These are phyloP conservation scores for Macrosteles quadrilineatus DNA, from an alignment of 1,140 invertebrate genomes.

Conservation along the genomic window DNA sequence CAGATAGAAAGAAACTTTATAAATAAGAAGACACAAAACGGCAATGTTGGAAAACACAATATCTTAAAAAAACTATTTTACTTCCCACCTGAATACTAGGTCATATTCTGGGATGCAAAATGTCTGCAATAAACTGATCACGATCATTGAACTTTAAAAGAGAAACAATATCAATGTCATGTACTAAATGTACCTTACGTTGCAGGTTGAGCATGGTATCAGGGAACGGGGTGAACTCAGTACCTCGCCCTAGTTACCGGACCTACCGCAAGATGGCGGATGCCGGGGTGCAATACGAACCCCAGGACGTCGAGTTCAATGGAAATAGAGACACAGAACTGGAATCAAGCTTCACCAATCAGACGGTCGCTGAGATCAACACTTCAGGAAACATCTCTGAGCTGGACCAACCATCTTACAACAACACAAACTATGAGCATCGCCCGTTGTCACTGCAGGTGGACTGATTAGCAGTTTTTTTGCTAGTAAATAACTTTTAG, in stretches of 20 bases:
- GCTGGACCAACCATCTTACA: background rate
- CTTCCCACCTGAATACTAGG: no score
- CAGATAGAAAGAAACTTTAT: no score
- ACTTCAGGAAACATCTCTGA: background rate
- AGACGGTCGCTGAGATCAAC: slow-evolving; percentile 2
- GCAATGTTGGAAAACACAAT: no score
- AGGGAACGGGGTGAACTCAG: slow-evolving; percentile 12
- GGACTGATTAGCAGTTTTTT: background rate
- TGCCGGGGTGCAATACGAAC: background rate
- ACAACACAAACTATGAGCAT: background rate
- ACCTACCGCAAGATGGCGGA: slow-evolving; percentile 18
- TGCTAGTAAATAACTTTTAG: background rate
- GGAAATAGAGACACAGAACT: no score
- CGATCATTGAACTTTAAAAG: no score
- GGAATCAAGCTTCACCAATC: background rate
- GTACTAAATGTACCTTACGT: no score
- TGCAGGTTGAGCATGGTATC: slow-evolving; percentile 19
- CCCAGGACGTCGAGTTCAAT: background rate
- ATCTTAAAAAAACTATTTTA: no score
- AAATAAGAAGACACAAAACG: no score
- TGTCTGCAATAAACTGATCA: no score
- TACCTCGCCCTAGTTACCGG: background rate
- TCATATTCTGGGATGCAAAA: no score
- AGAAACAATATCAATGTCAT: no score
- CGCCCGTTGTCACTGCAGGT: background rate